These are phyloP conservation scores for Ceriagrion tenellum DNA, from an alignment of 2,888 invertebrate genomes.

Conservation along the genomic window DNA sequence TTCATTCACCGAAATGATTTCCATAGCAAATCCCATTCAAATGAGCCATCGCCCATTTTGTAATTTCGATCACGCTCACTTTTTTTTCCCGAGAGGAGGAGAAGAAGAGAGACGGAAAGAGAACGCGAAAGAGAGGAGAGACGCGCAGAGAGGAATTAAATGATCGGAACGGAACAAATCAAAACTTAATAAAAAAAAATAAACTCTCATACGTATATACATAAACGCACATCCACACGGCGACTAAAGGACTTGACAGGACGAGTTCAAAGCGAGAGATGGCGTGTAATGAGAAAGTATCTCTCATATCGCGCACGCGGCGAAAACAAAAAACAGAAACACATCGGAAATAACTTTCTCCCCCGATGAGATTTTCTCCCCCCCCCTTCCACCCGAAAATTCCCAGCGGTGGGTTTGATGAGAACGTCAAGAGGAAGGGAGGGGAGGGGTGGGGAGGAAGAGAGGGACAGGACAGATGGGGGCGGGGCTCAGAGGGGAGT, in stretches of 20 bases:
- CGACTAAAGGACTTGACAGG: slow-evolving; percentile 44
- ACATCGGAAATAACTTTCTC: slow-evolving; percentile 1
- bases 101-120: too few species aligned
- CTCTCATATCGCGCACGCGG: neutral
- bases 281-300: slow-evolving; percentile 54
- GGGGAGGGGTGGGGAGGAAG: neutral
- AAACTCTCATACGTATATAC: too few species aligned
- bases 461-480: neutral
- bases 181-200: slow-evolving; percentile 26
- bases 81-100: neutral
- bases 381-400: neutral
- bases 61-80: slow-evolving; percentile 58
- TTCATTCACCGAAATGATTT: slow-evolving; percentile 31
- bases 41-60: slow-evolving; percentile 46
- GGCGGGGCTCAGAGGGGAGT: neutral
- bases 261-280: slow-evolving; percentile 49
- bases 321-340: slow-evolving; percentile 23
- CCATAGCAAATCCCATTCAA: slow-evolving; percentile 48
- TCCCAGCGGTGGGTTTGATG: slow-evolving; percentile 53
- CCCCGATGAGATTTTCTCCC: slow-evolving; percentile 18
- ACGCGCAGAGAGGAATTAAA: neutral
- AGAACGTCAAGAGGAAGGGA: slow-evolving; percentile 17
- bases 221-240: too few species aligned
- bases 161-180: neutral
- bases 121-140: neutral